These are phyloP conservation scores for Adoxophyes honmai DNA, from an alignment of 1,140 invertebrate species.

Conservation along the genomic window DNA sequence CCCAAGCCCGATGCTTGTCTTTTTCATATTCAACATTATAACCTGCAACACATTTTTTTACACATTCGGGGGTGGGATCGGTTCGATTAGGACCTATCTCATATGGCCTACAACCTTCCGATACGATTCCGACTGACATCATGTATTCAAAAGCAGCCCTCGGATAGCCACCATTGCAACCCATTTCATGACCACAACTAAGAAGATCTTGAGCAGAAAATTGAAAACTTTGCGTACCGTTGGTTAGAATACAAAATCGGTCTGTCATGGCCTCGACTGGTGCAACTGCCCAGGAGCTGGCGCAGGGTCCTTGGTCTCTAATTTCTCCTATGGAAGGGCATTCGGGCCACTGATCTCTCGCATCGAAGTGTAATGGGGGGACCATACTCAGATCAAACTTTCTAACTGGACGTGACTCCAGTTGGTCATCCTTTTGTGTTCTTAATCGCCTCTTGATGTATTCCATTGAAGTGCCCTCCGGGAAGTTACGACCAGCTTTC, in stretches of 20 bases:
- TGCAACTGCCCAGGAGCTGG: constrained; percentile 88
- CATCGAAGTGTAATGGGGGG: constrained; percentile 85
- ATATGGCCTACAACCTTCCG: no score
- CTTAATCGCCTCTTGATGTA: constrained; percentile 82
- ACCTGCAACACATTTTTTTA: no score
- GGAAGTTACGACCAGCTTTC: constrained; percentile 83
- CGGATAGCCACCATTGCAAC: no score
- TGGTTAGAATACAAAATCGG: constrained; percentile 87
- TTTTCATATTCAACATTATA: no score
- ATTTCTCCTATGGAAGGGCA: constrained; percentile 87
- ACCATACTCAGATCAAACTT: constrained; percentile 38
- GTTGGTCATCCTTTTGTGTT: constrained; percentile 76
- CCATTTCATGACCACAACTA: constrained; percentile 77
- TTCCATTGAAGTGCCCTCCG: constrained; percentile 61
- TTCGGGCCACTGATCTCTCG: constrained; percentile 85
- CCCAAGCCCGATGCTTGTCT: no score
- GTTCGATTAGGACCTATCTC: no score
- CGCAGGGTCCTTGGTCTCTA: constrained; percentile 82
- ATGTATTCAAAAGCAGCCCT: no score
- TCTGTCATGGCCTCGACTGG: constrained; percentile 94
- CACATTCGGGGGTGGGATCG: no score
- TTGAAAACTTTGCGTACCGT: constrained; percentile 81
- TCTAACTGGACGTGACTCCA: constrained; percentile 47
- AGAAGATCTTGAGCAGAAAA: constrained; percentile 90
- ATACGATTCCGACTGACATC: no score